phyloP scores from a whole-genome alignment of 1,140 invertebrate species.

The Drosophila insularis region DNA sequence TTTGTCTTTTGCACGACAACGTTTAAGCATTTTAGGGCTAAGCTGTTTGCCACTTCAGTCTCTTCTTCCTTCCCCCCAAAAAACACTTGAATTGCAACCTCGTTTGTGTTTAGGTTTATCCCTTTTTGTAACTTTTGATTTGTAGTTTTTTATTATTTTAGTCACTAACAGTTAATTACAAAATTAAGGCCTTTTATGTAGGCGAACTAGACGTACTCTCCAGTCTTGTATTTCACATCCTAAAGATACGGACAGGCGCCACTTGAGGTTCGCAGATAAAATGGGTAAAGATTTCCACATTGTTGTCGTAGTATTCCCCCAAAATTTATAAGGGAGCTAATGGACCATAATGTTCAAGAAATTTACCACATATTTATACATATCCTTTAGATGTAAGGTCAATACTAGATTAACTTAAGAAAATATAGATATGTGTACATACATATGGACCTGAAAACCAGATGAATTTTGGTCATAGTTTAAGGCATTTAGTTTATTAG shows the following conservation, averaged over 20 bases:
- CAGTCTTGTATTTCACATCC: constrained; percentile 18
- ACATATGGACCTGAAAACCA: too few relatives aligned
- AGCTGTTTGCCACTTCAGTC: constrained; percentile 7
- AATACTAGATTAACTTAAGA: neutral
- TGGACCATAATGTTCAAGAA: constrained; percentile 62
- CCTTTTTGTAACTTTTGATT: neutral
- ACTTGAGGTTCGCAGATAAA: constrained; percentile 62
- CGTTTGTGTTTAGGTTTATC: constrained; percentile 13
- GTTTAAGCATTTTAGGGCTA: constrained; percentile 9
- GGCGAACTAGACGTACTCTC: constrained; percentile 40
- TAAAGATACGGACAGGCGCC: constrained; percentile 24
- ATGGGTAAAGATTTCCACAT: constrained; percentile 65
- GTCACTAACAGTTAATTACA: constrained; percentile 64
- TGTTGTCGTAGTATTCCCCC: constrained; percentile 30
- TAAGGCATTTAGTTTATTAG: too few relatives aligned
- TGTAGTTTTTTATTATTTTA: neutral
- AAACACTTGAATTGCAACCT: constrained; percentile 42
- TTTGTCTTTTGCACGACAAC: constrained; percentile 12
- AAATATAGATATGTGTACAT: too few relatives aligned
- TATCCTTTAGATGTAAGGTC: neutral
- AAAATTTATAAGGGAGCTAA: constrained; percentile 21
- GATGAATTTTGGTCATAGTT: too few relatives aligned
- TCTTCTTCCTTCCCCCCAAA: too few relatives aligned
- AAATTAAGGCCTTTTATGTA: constrained; percentile 17
- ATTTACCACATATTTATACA: constrained; percentile 65